Conservation (phyloP, 1,140 invertebrate genomes). For the Pinna nobilis region DNA sequence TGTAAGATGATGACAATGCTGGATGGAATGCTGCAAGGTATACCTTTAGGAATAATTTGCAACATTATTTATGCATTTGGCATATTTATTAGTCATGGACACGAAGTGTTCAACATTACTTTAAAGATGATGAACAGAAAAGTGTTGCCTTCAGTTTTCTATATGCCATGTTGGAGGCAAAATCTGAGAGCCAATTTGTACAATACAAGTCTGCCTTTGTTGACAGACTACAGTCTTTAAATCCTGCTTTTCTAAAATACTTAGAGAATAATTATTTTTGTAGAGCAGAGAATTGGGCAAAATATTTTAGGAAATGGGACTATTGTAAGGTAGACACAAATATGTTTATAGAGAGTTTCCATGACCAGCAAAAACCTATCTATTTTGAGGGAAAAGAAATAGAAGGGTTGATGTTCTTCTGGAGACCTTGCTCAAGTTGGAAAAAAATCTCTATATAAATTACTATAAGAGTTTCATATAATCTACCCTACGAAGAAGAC, state of each 20-base stretch:
- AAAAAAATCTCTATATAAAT: slow-evolving; percentile 16
- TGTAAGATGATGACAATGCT: slow-evolving; percentile 27
- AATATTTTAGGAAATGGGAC: neutral
- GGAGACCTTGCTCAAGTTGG: slow-evolving; percentile 13
- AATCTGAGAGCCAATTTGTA: slow-evolving; percentile 6
- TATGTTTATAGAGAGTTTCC: slow-evolving; percentile 35
- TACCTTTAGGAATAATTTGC: slow-evolving; percentile 1
- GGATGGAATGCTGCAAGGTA: slow-evolving; percentile 23
- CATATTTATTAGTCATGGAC: slow-evolving; percentile 25
- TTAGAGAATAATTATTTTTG: slow-evolving; percentile 9
- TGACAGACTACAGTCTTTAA: neutral
- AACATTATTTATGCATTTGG: slow-evolving; percentile 27
- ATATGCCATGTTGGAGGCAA: slow-evolving; percentile 21
- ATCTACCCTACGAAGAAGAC: slow-evolving; percentile 1
- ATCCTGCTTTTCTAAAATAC: slow-evolving; percentile 18
- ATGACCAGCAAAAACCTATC: slow-evolving; percentile 23
- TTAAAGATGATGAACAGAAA: slow-evolving; percentile 17
- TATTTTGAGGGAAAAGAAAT: slow-evolving; percentile 18
- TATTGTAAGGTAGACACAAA: slow-evolving; percentile 16
- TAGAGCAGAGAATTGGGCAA: slow-evolving; percentile 26
- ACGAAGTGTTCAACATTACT: slow-evolving; percentile 1
- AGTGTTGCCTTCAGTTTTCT: slow-evolving; percentile 5
- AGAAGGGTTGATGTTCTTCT: slow-evolving; percentile 24
- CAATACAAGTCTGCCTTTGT: slow-evolving; percentile 1
- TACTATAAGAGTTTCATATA: neutral